Evolutionary conservation across 2,113 vertebrate genomes (phyloP).

Genomic region (Redunca redunca): DNA sequence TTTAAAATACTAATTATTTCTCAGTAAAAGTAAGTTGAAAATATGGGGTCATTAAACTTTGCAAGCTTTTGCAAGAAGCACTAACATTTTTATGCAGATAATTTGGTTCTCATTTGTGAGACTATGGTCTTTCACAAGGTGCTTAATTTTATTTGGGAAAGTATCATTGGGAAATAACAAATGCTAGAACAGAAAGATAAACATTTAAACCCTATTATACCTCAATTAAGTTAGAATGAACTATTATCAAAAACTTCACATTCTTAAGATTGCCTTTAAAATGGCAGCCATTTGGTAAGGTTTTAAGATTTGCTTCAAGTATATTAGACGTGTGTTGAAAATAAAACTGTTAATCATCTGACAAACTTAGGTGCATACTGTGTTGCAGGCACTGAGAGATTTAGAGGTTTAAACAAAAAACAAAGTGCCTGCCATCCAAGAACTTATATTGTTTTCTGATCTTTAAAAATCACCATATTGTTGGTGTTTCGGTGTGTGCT

Average conservation of each 20-base stretch:
- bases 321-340: neutral
- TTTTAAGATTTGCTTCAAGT: neutral
- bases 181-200: neutral
- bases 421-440: neutral
- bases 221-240: neutral
- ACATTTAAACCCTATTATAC: neutral
- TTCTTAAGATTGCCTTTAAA: conserved; percentile 27
- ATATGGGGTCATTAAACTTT: neutral
- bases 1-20: neutral
- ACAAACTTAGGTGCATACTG: neutral
- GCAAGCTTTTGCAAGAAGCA: neutral
- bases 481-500: neutral
- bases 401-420: neutral
- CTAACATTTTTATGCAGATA: conserved; percentile 2
- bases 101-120: conserved; percentile 45
- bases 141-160: conserved; percentile 19
- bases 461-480: neutral
- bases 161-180: conserved; percentile 14
- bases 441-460: neutral
- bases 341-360: neutral
- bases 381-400: neutral
- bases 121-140: neutral
- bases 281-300: neutral
- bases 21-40: neutral
- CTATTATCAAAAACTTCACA: neutral